A percentile compares a stretch with the other conserved stretches of the same genome.
phyloP scores from a whole-genome alignment of 2,888 invertebrate species.

The Atherix ibis region DNA sequence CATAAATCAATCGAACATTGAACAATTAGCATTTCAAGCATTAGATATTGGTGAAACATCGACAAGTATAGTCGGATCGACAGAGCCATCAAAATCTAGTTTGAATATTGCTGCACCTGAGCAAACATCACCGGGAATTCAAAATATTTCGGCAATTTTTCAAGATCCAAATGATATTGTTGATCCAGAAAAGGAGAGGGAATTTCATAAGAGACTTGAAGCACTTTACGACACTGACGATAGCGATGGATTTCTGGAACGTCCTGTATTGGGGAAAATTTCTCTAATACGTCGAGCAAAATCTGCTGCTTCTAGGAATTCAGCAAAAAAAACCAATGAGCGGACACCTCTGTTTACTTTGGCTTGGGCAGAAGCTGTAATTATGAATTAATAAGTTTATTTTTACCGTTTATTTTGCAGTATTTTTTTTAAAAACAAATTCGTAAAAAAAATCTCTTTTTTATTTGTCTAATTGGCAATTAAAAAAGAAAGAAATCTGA shows the following conservation, averaged over 20 bases:
- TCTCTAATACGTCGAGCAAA: slow-evolving; percentile 51
- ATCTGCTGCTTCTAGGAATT: slow-evolving; percentile 35
- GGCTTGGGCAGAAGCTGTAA: slow-evolving; percentile 13
- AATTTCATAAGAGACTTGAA: slow-evolving; percentile 28
- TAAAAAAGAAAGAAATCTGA: no score
- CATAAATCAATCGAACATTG: slow-evolving; percentile 34
- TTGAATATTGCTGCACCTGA: background rate
- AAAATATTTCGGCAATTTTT: slow-evolving; percentile 16
- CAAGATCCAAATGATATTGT: slow-evolving; percentile 30
- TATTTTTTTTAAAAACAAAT: no score
- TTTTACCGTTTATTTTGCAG: background rate
- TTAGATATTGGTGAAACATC: slow-evolving; percentile 40
- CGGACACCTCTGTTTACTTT: slow-evolving; percentile 13
- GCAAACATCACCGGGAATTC: slow-evolving; percentile 7
- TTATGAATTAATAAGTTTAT: no score
- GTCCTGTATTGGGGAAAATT: slow-evolving; percentile 48
- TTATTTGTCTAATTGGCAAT: no score
- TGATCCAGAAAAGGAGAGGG: slow-evolving; percentile 29
- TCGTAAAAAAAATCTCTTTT: no score
- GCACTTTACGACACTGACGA: slow-evolving; percentile 30
- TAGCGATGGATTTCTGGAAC: slow-evolving; percentile 34
- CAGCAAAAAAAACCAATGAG: slow-evolving; percentile 11
- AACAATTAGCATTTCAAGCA: slow-evolving; percentile 43
- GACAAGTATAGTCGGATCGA: slow-evolving; percentile 12
- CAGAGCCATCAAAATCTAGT: background rate